phyloP scores from a whole-genome alignment of 1,140 invertebrate species.

The Drosophila arizonae region DNA sequence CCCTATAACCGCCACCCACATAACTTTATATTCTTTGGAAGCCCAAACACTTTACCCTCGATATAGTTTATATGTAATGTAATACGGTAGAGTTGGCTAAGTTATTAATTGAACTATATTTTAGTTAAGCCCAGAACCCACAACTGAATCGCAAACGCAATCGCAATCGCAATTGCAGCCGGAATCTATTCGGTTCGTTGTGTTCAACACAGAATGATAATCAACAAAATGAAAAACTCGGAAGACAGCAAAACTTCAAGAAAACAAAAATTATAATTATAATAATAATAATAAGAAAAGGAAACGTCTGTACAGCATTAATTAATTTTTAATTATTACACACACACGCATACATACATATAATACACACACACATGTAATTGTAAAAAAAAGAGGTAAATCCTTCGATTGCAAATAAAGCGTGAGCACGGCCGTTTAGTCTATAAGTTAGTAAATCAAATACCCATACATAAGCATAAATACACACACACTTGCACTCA shows the following conservation, averaged over 20 bases:
- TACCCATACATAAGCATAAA: slow-evolving; percentile 31
- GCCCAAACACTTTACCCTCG: slow-evolving; percentile 12
- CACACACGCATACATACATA: slow-evolving; percentile 31
- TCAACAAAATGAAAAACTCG: slow-evolving; percentile 6
- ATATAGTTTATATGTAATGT: slow-evolving; percentile 41
- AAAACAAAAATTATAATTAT: slow-evolving; percentile 13
- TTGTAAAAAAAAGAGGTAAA: not conserved
- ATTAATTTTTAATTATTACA: slow-evolving; percentile 76
- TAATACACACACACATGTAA: slow-evolving; percentile 29
- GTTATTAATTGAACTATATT: slow-evolving; percentile 56
- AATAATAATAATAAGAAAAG: not conserved
- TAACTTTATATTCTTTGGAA: not conserved
- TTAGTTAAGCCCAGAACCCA: slow-evolving; percentile 53
- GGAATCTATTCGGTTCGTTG: not conserved
- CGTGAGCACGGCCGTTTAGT: slow-evolving; percentile 58
- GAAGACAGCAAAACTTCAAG: slow-evolving; percentile 42
- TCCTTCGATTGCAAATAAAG: slow-evolving; percentile 17
- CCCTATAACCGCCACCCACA: not conserved
- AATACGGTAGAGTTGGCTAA: slow-evolving; percentile 53
- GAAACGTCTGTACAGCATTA: slow-evolving; percentile 73
- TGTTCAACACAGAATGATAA: slow-evolving; percentile 12
- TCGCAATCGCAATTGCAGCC: not conserved
- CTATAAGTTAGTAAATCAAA: slow-evolving; percentile 75
- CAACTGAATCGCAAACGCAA: not conserved
- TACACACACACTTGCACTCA: slow-evolving; percentile 29